Base-by-base conservation (phyloP, 2,888 invertebrate species). In the Melikaiella ostensackeni region DNA sequence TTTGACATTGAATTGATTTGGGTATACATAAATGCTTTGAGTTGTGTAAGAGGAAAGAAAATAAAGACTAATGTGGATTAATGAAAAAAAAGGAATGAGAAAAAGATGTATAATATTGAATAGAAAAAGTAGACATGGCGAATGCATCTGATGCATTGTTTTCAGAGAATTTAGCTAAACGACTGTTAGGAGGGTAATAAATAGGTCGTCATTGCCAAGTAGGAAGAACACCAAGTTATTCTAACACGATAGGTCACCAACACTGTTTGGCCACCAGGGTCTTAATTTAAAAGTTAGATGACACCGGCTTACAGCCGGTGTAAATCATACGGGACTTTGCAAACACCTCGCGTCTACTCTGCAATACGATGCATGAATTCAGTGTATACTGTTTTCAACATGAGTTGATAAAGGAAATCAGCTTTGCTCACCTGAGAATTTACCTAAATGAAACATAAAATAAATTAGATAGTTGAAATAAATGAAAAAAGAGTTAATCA, bases 251-350 rank as follows among this genome's bases (percentile, higher is more conserved):
- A 42, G 21, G 55, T 21, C 59, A 46, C 55, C 42, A 74, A 74
- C 81, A 66, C 42, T 50, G 27, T 30, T 70, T 75, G 79, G 83
- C 77, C 82, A 81, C 80, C 79, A 77, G 80, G 81, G 83, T 86
- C 82, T 85, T 86, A 85, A 88, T 88, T 88, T 86, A 84, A 87
- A 86, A 88, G 86, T 88, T 85, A 86, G 85, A 88, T 86, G 85
- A 87, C 85, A 85, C 85, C 84, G 83, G 79, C 81, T 85, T 78
- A 77, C 84, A 83, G 83, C 80, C 77, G 81, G 85, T 83, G 84
- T 82, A 83, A 59, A 59, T 59, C 57, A 59, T 59, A 59, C 24
- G 5, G 57, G 57, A 13, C 13, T 59, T 27, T 59, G 21, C 57
- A 59, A 59, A 59, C 57, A 59, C 13, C 57, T 27, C 5, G 24